These are phyloP conservation scores for Netelia inedita DNA, from an alignment of 2,888 invertebrate genomes.

Conservation along the genomic window DNA sequence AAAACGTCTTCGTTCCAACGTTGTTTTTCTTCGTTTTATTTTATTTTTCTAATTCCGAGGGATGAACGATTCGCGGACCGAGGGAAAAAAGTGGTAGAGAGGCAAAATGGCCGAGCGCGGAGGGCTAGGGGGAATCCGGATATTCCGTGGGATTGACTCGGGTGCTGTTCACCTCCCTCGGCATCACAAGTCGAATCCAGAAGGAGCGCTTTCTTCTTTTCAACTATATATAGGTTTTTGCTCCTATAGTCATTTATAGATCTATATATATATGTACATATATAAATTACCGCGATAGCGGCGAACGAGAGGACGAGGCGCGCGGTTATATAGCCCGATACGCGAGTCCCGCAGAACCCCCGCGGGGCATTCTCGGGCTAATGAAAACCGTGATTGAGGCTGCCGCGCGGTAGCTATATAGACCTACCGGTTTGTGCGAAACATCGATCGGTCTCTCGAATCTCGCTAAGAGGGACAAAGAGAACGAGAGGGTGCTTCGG, in stretches of 20 bases:
- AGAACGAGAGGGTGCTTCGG: slow-evolving; percentile 74
- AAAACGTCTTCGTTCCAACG: too few relatives aligned
- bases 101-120: slow-evolving; percentile 12
- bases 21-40: slow-evolving; percentile 63
- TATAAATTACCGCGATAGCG: background rate
- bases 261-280: slow-evolving; percentile 4
- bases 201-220: slow-evolving; percentile 57
- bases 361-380: slow-evolving; percentile 74
- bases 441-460: slow-evolving; percentile 76
- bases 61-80: background rate
- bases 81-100: slow-evolving; percentile 15
- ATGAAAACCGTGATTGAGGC: slow-evolving; percentile 82
- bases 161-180: slow-evolving; percentile 45
- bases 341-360: slow-evolving; percentile 55
- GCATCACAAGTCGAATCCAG: slow-evolving; percentile 53
- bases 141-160: slow-evolving; percentile 54
- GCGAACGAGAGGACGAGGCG: slow-evolving; percentile 14
- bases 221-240: slow-evolving; percentile 16
- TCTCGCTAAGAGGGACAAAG: slow-evolving; percentile 72
- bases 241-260: background rate
- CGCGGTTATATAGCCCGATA: slow-evolving; percentile 45
- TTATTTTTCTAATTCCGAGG: too few relatives aligned
- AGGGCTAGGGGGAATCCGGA: slow-evolving; percentile 15
- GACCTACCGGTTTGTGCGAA: slow-evolving; percentile 58
- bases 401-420: slow-evolving; percentile 69